Evolutionary conservation across 64 coral and sea anemone species (phyloP).

Genomic region (Dendronephthya gigantea): DNA sequence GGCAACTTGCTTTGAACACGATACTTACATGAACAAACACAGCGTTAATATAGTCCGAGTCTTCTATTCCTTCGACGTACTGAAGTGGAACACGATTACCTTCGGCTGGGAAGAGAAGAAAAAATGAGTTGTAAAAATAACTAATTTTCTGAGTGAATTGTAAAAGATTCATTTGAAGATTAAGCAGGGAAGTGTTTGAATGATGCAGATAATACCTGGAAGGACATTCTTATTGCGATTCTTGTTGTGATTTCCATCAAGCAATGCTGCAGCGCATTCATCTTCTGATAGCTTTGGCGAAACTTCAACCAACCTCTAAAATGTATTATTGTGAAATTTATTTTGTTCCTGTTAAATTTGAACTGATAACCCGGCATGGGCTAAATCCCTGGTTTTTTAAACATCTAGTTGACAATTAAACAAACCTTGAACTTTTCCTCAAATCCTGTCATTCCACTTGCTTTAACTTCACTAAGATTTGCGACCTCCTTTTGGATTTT

Average conservation of each 20-base stretch:
- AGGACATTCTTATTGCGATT: neutral
- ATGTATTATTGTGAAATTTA: neutral
- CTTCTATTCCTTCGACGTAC: neutral
- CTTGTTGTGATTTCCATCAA: neutral
- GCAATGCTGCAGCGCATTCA: neutral
- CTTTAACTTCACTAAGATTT: too few species aligned
- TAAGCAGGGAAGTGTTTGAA: neutral
- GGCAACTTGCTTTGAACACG: too few species aligned
- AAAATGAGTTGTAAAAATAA: too few species aligned
- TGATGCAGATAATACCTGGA: neutral
- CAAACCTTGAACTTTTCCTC: neutral
- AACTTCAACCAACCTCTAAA: neutral
- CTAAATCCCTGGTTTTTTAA: too few species aligned
- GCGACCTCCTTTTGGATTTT: neutral
- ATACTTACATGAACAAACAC: neutral
- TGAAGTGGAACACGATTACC: neutral
- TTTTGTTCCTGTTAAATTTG: neutral
- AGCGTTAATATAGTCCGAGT: slow-evolving; percentile 8
- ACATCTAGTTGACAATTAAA: too few species aligned
- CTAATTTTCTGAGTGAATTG: too few species aligned
- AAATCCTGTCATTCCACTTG: neutral
- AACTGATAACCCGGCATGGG: too few species aligned
- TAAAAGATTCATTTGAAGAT: too few species aligned
- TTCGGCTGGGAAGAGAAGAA: neutral
- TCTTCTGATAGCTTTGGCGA: neutral